Conservation (phyloP, 2,113 vertebrate species). For the Pomatorhinus ruficollis region DNA sequence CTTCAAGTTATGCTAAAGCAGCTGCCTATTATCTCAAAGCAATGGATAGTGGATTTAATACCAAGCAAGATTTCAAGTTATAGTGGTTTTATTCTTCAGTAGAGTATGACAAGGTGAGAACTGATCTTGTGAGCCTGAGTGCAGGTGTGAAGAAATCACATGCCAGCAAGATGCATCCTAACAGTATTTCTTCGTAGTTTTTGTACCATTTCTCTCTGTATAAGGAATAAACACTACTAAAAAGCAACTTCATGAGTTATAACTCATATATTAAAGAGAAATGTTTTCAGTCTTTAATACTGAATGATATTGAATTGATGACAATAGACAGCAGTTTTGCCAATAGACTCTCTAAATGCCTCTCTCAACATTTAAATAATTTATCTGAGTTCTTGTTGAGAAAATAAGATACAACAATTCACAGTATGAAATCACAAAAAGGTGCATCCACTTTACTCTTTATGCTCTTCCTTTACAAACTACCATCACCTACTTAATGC, state of each 20-base stretch:
- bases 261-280: background rate
- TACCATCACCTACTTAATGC: background rate
- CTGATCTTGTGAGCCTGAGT: slow-evolving; percentile 55
- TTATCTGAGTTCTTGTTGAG: background rate
- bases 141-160: slow-evolving; percentile 66
- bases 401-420: background rate
- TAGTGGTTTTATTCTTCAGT: slow-evolving; percentile 65
- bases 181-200: slow-evolving; percentile 26
- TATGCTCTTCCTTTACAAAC: background rate
- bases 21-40: slow-evolving; percentile 70
- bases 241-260: background rate
- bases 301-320: background rate
- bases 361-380: background rate
- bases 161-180: slow-evolving; percentile 60
- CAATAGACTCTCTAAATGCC: background rate
- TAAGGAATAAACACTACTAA: slow-evolving; percentile 34
- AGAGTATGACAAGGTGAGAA: slow-evolving; percentile 70
- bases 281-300: background rate
- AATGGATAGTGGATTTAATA: slow-evolving; percentile 65
- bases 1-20: slow-evolving; percentile 59
- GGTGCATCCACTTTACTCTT: background rate
- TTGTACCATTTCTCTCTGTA: background rate
- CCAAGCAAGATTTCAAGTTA: slow-evolving; percentile 69
- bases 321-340: background rate
- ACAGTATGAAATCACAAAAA: background rate